phyloP scores from a whole-genome alignment of 2,888 invertebrate genomes.

The Monopis laevigella region DNA sequence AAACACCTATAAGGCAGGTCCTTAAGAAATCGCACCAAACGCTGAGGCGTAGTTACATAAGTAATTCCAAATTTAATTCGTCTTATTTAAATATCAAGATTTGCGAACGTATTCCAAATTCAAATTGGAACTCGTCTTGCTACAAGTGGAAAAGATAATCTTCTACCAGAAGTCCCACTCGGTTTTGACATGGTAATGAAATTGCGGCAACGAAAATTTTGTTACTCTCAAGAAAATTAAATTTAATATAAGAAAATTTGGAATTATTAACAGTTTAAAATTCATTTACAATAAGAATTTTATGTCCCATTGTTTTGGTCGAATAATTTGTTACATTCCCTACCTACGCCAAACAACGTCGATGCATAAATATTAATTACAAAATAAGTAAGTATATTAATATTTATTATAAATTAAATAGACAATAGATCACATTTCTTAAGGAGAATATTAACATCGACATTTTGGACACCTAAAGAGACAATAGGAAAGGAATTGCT shows the following conservation, averaged over 20 bases:
- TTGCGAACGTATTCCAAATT: background rate
- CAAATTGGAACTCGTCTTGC: background rate
- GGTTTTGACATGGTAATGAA: no score
- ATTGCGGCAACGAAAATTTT: no score
- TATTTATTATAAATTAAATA: no score
- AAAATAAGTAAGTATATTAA: constrained; percentile 10
- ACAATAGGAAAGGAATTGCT: constrained; percentile 38
- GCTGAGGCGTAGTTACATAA: background rate
- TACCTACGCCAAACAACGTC: constrained; percentile 9
- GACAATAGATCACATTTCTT: constrained; percentile 5
- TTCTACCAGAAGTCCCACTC: background rate
- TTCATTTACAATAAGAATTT: no score
- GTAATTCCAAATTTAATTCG: background rate
- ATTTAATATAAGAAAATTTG: no score
- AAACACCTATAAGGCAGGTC: constrained; percentile 64
- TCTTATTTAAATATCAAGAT: background rate
- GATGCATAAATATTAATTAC: constrained; percentile 2
- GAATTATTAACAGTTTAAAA: no score
- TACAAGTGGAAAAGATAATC: background rate
- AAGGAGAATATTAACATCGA: constrained; percentile 9
- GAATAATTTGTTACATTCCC: no score
- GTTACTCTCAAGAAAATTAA: no score
- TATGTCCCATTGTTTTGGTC: no score
- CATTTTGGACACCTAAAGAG: constrained; percentile 17
- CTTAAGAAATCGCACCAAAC: constrained; percentile 38